These are phyloP conservation scores for Schizotus pectinicornis DNA, from an alignment of 2,888 invertebrate species.

Conservation along the genomic window DNA sequence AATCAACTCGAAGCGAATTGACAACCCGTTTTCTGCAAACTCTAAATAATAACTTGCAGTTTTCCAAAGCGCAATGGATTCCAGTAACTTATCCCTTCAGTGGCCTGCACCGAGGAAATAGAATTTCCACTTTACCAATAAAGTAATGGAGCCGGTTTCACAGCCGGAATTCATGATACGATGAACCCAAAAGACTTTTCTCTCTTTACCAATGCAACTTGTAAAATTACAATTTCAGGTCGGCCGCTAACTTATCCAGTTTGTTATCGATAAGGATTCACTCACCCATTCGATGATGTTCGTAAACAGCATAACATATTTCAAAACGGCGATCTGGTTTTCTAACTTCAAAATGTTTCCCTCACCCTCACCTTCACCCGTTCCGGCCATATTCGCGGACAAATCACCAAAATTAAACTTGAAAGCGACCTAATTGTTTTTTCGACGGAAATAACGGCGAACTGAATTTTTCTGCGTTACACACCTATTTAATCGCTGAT, in stretches of 20 bases:
- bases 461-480: conserved; percentile 38
- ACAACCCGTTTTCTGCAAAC: no score
- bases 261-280: conserved; percentile 37
- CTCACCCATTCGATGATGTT: conserved; percentile 83
- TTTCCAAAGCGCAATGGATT: no score
- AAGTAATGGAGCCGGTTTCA: conserved; percentile 2
- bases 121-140: conserved; percentile 7
- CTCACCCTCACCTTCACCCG: conserved; percentile 63
- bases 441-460: conserved; percentile 5
- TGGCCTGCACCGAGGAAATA: not conserved
- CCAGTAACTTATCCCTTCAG: no score
- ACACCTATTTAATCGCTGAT: conserved; percentile 44
- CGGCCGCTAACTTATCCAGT: not conserved
- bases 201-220: no score
- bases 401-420: conserved; percentile 12
- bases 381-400: conserved; percentile 62
- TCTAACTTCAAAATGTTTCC: conserved; percentile 68
- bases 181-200: no score
- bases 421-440: conserved; percentile 3
- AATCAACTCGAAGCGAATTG: no score
- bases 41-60: no score
- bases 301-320: conserved; percentile 82
- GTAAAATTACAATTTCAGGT: no score
- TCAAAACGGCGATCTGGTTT: conserved; percentile 78
- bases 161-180: conserved; percentile 6